Conservation (phyloP, 2,113 vertebrate species). For the Hippocampus abdominalis region DNA sequence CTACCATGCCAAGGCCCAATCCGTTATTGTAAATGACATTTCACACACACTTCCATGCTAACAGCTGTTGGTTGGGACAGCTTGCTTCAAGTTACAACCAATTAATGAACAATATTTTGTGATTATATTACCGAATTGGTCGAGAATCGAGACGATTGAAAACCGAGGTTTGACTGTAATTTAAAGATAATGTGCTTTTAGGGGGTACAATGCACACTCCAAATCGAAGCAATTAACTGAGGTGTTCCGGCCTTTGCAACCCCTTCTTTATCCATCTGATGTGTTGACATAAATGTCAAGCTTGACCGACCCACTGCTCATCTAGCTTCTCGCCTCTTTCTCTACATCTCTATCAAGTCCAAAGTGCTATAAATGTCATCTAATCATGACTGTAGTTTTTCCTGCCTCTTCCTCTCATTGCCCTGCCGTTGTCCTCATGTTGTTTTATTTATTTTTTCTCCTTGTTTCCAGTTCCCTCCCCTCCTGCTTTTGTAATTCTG, state of each 20-base stretch:
- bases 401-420: constrained; percentile 25
- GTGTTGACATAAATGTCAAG: constrained; percentile 65
- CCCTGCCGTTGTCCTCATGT: constrained; percentile 48
- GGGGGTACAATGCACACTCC: constrained; percentile 20
- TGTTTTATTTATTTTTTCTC: constrained; percentile 48
- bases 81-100: not conserved
- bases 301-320: constrained; percentile 47
- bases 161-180: too few relatives aligned
- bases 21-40: not conserved
- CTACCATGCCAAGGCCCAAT: constrained; percentile 5
- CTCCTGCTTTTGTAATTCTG: constrained; percentile 52
- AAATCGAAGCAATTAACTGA: constrained; percentile 37
- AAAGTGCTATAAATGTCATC: constrained; percentile 70
- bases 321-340: constrained; percentile 41
- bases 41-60: not conserved
- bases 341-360: constrained; percentile 59
- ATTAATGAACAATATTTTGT: not conserved
- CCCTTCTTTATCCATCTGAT: constrained; percentile 42
- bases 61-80: not conserved
- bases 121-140: too few relatives aligned
- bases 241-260: constrained; percentile 26
- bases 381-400: constrained; percentile 64
- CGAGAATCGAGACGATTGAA: too few relatives aligned
- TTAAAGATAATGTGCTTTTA: constrained; percentile 7
- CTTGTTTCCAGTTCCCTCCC: constrained; percentile 54